phyloP scores from a whole-genome alignment of 2,113 vertebrate genomes.

The Lophius piscatorius region DNA sequence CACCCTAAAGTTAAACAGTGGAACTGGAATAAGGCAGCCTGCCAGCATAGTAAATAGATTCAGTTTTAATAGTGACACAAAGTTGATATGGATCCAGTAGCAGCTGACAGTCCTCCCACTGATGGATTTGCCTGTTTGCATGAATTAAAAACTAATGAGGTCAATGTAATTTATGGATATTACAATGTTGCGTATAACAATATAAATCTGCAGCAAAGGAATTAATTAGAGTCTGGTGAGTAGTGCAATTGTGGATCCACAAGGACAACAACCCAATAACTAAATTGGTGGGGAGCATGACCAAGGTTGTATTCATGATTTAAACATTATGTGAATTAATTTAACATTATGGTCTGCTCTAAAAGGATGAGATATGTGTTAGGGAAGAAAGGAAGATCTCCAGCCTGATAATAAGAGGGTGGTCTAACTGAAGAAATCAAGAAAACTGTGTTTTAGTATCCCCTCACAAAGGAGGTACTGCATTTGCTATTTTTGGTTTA shows the following conservation, averaged over 20 bases:
- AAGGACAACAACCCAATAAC: constrained; percentile 23
- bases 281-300: constrained; percentile 18
- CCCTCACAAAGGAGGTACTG: neutral
- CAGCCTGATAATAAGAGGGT: constrained; percentile 2
- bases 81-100: constrained; percentile 8
- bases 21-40: no score
- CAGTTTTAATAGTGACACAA: constrained; percentile 3
- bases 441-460: neutral
- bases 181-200: constrained; percentile 40
- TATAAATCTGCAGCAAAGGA: constrained; percentile 72
- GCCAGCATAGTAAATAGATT: constrained; percentile 15
- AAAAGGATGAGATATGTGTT: constrained; percentile 10
- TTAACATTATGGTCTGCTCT: constrained; percentile 17
- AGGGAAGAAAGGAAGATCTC: neutral
- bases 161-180: constrained; percentile 83
- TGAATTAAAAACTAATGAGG: constrained; percentile 47
- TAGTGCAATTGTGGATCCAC: no score
- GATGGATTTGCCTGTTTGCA: no score
- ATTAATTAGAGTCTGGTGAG: no score
- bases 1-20: neutral
- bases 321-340: constrained; percentile 20
- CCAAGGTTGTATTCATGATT: constrained; percentile 30
- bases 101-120: constrained; percentile 10
- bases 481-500: neutral
- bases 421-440: neutral